Evolutionary conservation across 2,113 vertebrate genomes (phyloP), one percentile per base, ranked within the genome.

Genomic region (Brachypteracias leptosomus): DNA sequence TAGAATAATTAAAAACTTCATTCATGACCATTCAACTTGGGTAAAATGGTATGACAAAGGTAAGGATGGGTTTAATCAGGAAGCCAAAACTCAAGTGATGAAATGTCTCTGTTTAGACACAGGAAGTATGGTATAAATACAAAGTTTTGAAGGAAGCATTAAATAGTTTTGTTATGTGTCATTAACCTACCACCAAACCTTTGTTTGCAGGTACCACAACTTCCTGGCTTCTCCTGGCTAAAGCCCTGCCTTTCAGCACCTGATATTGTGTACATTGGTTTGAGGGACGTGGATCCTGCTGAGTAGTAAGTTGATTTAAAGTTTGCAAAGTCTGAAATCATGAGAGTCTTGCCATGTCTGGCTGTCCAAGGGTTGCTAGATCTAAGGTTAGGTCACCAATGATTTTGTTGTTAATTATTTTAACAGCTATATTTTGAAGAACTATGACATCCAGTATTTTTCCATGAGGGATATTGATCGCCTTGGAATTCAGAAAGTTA

Each of bases 401-500:
- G 8, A 25, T 21, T 65, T 9, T 55, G 59, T 68, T 77, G 10
- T 7, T 55, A 46, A 67, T 94, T 87, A 58, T 72, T 84, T 54
- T 92, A 61, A 85, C 97, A 99, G 99, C 95, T 98, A 98, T 87
- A 99, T 99, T 97, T 96, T 99, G 96, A 99, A 99, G 98, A 98
- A 98, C 62, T 98, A 99, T 72, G 98, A 99, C 49, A 99, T 99
- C 95, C 98, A 99, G 86, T 99, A 99, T 97, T 99, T 99, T 97
- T 99, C 99, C 81, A 99, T 99, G 99, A 98, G 99, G 85, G 99
- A 99, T 47, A 98, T 99, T 13, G 99, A 99, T 98, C 98, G 97
- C 89, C 98, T 99, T 66, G 99, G 99, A 94, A 99, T 99, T 94
- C 98, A 99, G 63, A 99, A 99, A 93, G 99, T 99, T 89, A 99